Percentiles rank a stretch among this genome's conserved stretches.
phyloP scores from a whole-genome alignment of 1,140 invertebrate species.

The Aricia agestis region DNA sequence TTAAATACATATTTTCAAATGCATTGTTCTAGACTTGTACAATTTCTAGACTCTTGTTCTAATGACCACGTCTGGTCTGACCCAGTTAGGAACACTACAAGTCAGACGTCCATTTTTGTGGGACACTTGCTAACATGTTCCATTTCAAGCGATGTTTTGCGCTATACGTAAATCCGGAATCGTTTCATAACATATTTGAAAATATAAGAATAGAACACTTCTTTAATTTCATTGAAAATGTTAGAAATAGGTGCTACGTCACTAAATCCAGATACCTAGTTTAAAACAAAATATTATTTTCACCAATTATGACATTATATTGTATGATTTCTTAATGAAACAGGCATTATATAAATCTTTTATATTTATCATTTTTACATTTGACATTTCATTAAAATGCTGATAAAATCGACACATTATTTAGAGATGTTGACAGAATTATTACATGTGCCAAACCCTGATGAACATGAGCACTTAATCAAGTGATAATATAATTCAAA shows the following conservation, averaged over 20 bases:
- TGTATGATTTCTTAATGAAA: neutral
- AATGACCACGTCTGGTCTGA: constrained; percentile 44
- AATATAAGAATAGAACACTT: too few relatives aligned
- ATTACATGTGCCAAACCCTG: constrained; percentile 27
- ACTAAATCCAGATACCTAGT: too few relatives aligned
- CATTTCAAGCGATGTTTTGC: constrained; percentile 31
- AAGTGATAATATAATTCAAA: constrained; percentile 45
- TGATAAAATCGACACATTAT: constrained; percentile 9
- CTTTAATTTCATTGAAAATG: too few relatives aligned
- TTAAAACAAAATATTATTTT: too few relatives aligned
- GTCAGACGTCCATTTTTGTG: constrained; percentile 39
- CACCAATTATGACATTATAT: too few relatives aligned
- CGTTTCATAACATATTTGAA: neutral
- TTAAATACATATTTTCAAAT: neutral
- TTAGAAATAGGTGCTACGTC: too few relatives aligned
- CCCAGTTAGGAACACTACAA: constrained; percentile 43
- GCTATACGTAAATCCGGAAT: neutral
- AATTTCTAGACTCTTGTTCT: constrained; percentile 9
- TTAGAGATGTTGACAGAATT: constrained; percentile 23
- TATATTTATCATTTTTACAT: neutral
- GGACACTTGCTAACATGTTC: constrained; percentile 46
- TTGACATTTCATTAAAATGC: neutral
- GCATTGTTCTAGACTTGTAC: constrained; percentile 18
- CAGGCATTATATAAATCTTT: neutral
- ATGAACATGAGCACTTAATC: constrained; percentile 44